Evolutionary conservation across 2,797 vertebrate genomes (phyloP), one percentile per base, ranked within the genome.

Genomic region (Takifugu rubripes): DNA sequence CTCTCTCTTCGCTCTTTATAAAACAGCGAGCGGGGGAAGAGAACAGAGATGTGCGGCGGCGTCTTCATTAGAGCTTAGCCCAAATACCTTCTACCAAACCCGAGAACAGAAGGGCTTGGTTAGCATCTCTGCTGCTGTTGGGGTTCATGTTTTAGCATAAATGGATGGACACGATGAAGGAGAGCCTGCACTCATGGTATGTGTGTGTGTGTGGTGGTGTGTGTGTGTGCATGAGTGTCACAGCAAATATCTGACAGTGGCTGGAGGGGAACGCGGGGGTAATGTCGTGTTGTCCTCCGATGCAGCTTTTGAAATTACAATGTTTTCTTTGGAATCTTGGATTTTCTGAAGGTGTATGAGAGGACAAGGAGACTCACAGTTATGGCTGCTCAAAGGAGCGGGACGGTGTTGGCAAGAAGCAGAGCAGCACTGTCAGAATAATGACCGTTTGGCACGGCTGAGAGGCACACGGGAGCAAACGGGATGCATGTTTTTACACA

Each of bases 181-280:
- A 81, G 85, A 87, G 81, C 83, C 86, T 84, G 84, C 78, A 68
- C 82, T 81, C 42, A 80, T 75, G 89, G 89, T 90, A 88, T 33
- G 87, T 8, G 5, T 68, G 42, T 48, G 6, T 58, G 51, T 61
- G 40, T 65, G 44, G 36, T 15, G 42, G 43, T 70, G 50, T 68
- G 45, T 5, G 12, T 72, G 42, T 44, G 5, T 56, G 47, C 59
- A 31, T 61, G 42, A 21, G 21, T 21, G 21, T 21, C 15, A 27
- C 15, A 63, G 27, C 5, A 44, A 27, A 56, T 51, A 51, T 47
- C n/a, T 51, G 31, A 53, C 25, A 17, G 47, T 36, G 17, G 61
- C 26, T 40, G 49, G 16, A 27, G 24, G 54, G 54, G 61, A 59
- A 56, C 57, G 49, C 33, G 27, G 16, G 55, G 54, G 21, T 1